Conservation (phyloP, 1,140 invertebrate genomes). For the Eupristina koningsbergeri region DNA sequence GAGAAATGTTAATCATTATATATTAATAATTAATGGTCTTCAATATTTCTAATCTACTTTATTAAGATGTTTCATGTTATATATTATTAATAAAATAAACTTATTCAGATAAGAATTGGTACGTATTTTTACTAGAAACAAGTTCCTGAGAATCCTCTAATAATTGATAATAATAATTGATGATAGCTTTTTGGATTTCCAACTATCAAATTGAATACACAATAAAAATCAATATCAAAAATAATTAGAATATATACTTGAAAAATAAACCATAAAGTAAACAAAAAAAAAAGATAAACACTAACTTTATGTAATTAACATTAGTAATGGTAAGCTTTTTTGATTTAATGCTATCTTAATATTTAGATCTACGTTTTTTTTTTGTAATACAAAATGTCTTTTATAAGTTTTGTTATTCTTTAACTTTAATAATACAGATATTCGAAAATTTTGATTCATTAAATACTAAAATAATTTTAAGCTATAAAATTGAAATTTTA, state of each 20-base stretch:
- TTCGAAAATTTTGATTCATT: not conserved
- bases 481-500: not conserved
- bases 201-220: not conserved
- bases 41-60: not conserved
- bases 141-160: not conserved
- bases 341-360: not conserved
- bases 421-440: not conserved
- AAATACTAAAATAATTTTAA: not conserved
- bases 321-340: not conserved
- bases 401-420: not conserved
- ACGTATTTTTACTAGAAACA: no score
- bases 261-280: no score
- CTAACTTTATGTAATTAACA: not conserved
- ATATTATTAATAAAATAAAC: not conserved
- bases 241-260: not conserved
- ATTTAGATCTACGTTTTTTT: no score
- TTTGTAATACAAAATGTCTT: no score
- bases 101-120: no score
- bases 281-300: not conserved
- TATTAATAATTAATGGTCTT: not conserved
- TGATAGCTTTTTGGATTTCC: no score
- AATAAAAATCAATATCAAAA: not conserved
- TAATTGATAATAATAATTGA: no score
- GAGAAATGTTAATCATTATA: not conserved
- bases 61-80: not conserved